Base-by-base conservation (phyloP, 2,888 invertebrate genomes). In the Phengaris alcon region DNA sequence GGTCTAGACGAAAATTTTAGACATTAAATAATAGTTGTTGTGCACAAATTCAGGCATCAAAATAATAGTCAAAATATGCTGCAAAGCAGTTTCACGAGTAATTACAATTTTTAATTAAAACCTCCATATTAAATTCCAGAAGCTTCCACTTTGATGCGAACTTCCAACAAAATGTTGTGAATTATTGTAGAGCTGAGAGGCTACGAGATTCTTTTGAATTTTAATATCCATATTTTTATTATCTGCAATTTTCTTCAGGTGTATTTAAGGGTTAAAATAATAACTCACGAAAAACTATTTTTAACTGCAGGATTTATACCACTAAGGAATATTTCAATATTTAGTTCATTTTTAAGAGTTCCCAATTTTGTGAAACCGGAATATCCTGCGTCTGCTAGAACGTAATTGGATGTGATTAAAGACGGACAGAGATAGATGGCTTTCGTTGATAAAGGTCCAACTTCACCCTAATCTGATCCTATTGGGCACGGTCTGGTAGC, bases 41-140 rank as follows among this genome's bases (percentile, higher is more conserved):
- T 22, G 5, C 22, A 59, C 59, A 35, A 2, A 2, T 35, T 2
- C 35, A 59, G 5, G 35, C 35, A 48, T 51, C 51, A n/a, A 51
- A 15, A 70, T 51, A 48, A 51, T 12, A 70, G 12, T 22, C 70
- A 51, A 48, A 51, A 70, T 51, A 51, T 51, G 48, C 15, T 6
- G 15, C 51, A 70, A 8, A 22, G 48, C 48, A 12, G 15, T 9
- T 15, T 51, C 69, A 51, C 48, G 12, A 48, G 51, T 9, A 10
- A 70, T 51, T 51, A 12, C 15, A 70, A 70, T 70, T 51, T 70
- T 70, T 70, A 48, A 70, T 70, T 48, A 51, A 51, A 70, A 70
- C 15, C 70, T 70, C 6, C 51, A 48, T 15, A 70, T 15, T 70
- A 70, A 70, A 70, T 70, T 51, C n/a, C 48, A 70, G 64, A 64